A percentile compares a stretch with the other conserved stretches of the same genome.
These are phyloP conservation scores for Pogonus chalceus DNA, from an alignment of 1,140 invertebrate species.

Conservation along the genomic window DNA sequence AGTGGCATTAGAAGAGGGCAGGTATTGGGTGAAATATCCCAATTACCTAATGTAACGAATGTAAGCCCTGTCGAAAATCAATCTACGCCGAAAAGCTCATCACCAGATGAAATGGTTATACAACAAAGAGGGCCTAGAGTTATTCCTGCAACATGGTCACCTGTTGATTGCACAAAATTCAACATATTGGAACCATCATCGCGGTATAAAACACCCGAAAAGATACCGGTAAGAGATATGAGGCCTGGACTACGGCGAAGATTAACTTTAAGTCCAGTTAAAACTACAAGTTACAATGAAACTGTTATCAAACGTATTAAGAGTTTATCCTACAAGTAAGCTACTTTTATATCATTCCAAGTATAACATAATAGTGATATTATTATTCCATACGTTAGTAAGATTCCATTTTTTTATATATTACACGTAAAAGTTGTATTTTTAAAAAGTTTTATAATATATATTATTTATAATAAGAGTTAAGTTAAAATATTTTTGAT, in stretches of 20 bases:
- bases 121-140: conserved; percentile 5
- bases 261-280: conserved; percentile 20
- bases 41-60: not conserved
- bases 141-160: conserved; percentile 6
- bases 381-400: not conserved
- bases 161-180: conserved; percentile 3
- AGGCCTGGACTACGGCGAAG: conserved; percentile 19
- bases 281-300: conserved; percentile 9
- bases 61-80: not conserved
- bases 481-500: no score
- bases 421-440: not conserved
- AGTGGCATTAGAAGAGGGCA: not conserved
- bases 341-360: no score
- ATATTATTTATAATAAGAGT: no score
- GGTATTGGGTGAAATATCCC: not conserved
- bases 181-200: not conserved
- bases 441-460: not conserved
- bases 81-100: not conserved
- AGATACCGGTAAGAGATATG: conserved; percentile 14
- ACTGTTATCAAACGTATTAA: not conserved
- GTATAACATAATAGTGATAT: not conserved
- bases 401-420: not conserved
- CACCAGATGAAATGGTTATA: conserved; percentile 9
- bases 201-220: conserved; percentile 18
- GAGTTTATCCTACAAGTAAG: not conserved